Conservation (phyloP, 1,140 invertebrate species). For the Aphelinus certus region DNA sequence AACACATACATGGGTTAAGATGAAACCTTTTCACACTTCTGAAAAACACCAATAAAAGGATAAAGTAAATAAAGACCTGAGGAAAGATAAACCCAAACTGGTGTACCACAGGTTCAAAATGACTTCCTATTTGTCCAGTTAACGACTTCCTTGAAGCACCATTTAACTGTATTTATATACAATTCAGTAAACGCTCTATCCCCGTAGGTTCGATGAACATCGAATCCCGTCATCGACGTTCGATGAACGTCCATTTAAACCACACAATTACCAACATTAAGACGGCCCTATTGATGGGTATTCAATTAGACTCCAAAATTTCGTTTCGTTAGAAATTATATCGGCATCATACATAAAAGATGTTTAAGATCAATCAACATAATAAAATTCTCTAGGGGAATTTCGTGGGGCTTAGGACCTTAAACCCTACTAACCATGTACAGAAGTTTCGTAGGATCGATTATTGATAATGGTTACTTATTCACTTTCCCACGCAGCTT, state of each 20-base stretch:
- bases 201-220: background rate
- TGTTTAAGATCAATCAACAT: background rate
- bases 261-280: background rate
- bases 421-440: background rate
- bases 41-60: too few relatives aligned
- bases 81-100: too few relatives aligned
- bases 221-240: too few relatives aligned
- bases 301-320: slow-evolving; percentile 11
- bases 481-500: background rate
- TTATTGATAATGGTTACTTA: slow-evolving; percentile 5
- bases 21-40: too few relatives aligned
- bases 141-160: background rate
- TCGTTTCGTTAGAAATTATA: background rate
- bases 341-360: background rate
- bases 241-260: background rate
- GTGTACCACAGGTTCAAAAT: too few relatives aligned
- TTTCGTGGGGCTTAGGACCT: background rate
- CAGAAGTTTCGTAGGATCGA: background rate
- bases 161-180: background rate
- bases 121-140: too few relatives aligned
- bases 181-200: slow-evolving; percentile 14
- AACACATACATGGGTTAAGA: too few relatives aligned
- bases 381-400: slow-evolving; percentile 1
- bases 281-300: background rate
- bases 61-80: too few relatives aligned